Conservation (phyloP, 1,140 invertebrate species). For the Drosophila chauvacae region DNA sequence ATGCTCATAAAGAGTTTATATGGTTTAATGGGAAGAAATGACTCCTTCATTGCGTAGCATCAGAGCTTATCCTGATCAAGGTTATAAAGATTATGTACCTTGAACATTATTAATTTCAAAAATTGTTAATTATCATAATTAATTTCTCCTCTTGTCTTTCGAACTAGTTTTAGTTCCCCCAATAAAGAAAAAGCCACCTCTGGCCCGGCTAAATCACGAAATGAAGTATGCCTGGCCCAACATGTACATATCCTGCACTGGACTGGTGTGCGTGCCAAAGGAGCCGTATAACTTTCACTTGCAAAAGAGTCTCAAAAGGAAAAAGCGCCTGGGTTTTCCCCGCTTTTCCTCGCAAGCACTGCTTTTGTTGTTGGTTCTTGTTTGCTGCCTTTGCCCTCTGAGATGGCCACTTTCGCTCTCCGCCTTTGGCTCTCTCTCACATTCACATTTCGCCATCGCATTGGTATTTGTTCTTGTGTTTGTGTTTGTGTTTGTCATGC, state of each 20-base stretch:
- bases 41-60: background rate
- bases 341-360: conserved; percentile 21
- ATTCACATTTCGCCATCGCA: conserved; percentile 17
- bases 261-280: conserved; percentile 34
- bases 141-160: background rate
- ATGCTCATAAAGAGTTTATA: too few species aligned
- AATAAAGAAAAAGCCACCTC: conserved; percentile 11
- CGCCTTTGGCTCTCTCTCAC: conserved; percentile 30
- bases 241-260: conserved; percentile 10
- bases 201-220: conserved; percentile 17
- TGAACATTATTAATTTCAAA: background rate
- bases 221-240: conserved; percentile 23
- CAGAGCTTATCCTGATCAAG: background rate
- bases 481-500: conserved; percentile 39
- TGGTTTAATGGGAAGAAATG: too few species aligned
- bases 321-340: conserved; percentile 61
- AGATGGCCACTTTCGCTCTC: conserved; percentile 66
- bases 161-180: background rate
- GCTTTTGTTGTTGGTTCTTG: conserved; percentile 15
- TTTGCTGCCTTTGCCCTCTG: conserved; percentile 25
- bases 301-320: conserved; percentile 30
- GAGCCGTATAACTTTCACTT: conserved; percentile 52
- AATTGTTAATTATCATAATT: background rate
- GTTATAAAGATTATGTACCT: background rate
- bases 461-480: conserved; percentile 22